Evolutionary conservation across 2,797 vertebrate genomes (phyloP).

Genomic region (Channa striata): DNA sequence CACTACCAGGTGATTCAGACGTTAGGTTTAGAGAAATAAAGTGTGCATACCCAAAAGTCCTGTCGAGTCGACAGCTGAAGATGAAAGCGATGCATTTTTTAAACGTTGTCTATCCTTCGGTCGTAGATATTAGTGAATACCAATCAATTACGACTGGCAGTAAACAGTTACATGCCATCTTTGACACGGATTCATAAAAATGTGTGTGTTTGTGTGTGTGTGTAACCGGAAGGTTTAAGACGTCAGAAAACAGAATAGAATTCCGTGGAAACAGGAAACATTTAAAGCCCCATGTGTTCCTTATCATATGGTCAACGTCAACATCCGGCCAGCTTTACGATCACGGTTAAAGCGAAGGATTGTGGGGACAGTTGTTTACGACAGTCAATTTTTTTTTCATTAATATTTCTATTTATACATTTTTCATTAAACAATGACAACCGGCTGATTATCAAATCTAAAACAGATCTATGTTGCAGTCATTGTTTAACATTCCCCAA

Average conservation of each 20-base stretch:
- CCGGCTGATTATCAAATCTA: too few species aligned
- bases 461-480: too few species aligned
- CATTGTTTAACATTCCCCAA: too few species aligned
- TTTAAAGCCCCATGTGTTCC: conserved; percentile 50
- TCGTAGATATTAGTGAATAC: not conserved
- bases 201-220: too few species aligned
- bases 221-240: not conserved
- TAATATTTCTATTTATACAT: too few species aligned
- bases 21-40: not conserved
- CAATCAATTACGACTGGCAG: fast-evolving
- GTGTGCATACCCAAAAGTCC: not conserved
- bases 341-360: conserved; percentile 38
- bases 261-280: not conserved
- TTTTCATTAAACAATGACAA: too few species aligned
- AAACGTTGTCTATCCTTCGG: not conserved
- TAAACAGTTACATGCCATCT: not conserved
- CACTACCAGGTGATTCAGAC: fast-evolving
- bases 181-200: not conserved
- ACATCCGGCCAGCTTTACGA: conserved; percentile 75
- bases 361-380: conserved; percentile 48
- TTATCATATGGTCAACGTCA: conserved; percentile 50
- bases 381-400: too few species aligned
- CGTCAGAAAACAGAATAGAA: fast-evolving
- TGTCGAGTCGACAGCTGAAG: not conserved
- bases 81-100: not conserved